phyloP scores from a whole-genome alignment of 1,140 invertebrate genomes.

The Bombus ignitus region DNA sequence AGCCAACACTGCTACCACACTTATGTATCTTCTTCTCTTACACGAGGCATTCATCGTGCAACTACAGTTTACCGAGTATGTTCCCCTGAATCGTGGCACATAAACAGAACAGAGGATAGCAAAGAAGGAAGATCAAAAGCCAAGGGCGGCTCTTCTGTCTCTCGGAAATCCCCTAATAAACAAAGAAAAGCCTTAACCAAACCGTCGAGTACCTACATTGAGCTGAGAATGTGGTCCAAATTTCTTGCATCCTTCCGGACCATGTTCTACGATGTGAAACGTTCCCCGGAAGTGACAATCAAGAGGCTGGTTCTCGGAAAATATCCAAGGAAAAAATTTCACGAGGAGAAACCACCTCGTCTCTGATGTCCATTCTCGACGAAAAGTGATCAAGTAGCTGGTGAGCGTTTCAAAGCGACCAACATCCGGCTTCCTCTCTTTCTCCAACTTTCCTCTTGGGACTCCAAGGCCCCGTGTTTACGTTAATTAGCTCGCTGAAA shows the following conservation, averaged over 20 bases:
- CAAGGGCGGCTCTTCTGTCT: background rate
- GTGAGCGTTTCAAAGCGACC: slow-evolving; percentile 23
- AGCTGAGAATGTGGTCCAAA: background rate
- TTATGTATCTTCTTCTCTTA: background rate
- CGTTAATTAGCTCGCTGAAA: slow-evolving; percentile 44
- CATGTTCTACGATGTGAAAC: background rate
- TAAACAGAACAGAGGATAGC: background rate
- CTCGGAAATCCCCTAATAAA: background rate
- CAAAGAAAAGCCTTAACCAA: slow-evolving; percentile 7
- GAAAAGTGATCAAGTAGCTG: background rate
- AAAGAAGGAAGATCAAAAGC: slow-evolving; percentile 27
- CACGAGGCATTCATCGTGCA: slow-evolving; percentile 18
- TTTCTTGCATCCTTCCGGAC: background rate
- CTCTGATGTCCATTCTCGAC: slow-evolving; percentile 2
- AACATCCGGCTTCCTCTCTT: background rate
- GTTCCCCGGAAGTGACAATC: slow-evolving; percentile 15
- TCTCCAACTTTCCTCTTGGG: no score
- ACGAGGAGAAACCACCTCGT: background rate
- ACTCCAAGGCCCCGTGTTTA: background rate
- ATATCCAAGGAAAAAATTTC: background rate
- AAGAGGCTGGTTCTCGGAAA: background rate
- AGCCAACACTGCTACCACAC: background rate
- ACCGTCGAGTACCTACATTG: background rate
- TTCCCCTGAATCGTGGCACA: background rate
- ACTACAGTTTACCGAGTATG: slow-evolving; percentile 9